phyloP scores from a whole-genome alignment of 2,113 vertebrate species.

The Eulemur rufifrons region DNA sequence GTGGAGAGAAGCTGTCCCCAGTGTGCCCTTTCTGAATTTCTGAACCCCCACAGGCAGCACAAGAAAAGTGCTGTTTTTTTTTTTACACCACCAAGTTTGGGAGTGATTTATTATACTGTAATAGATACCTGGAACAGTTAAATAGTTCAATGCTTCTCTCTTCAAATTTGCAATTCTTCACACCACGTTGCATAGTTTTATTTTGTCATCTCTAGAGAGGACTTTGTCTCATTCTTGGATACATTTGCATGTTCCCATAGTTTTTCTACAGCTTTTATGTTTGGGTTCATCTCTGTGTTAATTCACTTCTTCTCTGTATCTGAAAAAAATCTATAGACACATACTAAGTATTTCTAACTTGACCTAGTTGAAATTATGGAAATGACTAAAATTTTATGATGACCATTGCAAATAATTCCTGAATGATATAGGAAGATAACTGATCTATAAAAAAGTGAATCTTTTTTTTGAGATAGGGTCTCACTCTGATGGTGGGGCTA shows the following conservation, averaged over 20 bases:
- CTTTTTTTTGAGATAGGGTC: too few relatives aligned
- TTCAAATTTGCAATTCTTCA: neutral
- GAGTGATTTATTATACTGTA: neutral
- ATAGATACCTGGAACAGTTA: neutral
- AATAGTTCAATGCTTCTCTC: neutral
- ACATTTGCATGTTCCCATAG: neutral
- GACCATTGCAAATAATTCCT: neutral
- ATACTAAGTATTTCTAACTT: neutral
- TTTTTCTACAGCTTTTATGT: neutral
- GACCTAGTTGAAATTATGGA: neutral
- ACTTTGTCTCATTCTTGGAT: neutral
- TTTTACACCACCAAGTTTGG: neutral
- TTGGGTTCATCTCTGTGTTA: neutral
- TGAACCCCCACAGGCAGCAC: neutral
- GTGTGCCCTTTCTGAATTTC: neutral
- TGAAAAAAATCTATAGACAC: neutral
- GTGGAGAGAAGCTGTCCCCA: neutral
- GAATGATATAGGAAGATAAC: neutral
- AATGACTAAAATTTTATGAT: slow-evolving; percentile 12
- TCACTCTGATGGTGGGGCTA: too few relatives aligned
- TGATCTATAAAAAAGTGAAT: neutral
- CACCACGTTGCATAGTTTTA: neutral
- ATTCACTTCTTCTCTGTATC: slow-evolving; percentile 8
- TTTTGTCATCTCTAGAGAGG: neutral
- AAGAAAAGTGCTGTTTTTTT: neutral